These are phyloP conservation scores for Sciurus vulgaris DNA, from an alignment of 2,797 vertebrate genomes.

Conservation along the genomic window DNA sequence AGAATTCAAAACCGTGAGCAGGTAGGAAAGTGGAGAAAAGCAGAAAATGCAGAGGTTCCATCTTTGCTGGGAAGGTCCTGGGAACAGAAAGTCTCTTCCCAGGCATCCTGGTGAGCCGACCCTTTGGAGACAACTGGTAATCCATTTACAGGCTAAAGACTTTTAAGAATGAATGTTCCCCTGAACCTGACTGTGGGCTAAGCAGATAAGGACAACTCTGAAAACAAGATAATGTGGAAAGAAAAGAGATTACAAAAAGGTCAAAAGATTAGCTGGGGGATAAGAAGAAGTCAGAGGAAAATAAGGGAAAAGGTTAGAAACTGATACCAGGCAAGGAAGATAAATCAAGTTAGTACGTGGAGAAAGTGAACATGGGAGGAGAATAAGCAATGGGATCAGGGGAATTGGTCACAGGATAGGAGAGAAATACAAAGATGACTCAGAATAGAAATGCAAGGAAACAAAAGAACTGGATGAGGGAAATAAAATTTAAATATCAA, in stretches of 20 bases:
- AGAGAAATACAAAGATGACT: conserved; percentile 48
- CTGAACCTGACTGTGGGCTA: conserved; percentile 73
- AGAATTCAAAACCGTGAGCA: not conserved
- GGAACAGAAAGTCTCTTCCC: not conserved
- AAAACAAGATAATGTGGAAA: conserved; percentile 82
- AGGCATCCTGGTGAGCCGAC: not conserved
- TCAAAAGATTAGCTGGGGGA: conserved; percentile 81
- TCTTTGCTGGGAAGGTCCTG: not conserved
- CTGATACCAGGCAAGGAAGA: conserved; percentile 65
- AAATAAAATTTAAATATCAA: conserved; percentile 66
- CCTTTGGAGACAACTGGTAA: conserved; percentile 76
- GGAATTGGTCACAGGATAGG: not conserved
- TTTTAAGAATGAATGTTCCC: conserved; percentile 70
- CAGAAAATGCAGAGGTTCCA: not conserved
- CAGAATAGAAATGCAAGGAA: conserved; percentile 55
- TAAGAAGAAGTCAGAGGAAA: conserved; percentile 74
- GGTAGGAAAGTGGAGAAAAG: not conserved
- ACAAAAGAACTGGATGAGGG: not conserved
- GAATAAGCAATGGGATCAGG: conserved; percentile 70
- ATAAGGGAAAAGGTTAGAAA: conserved; percentile 79
- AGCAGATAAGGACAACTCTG: conserved; percentile 78
- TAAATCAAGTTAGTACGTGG: conserved; percentile 73
- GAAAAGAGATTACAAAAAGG: conserved; percentile 84
- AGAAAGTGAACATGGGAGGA: conserved; percentile 4
- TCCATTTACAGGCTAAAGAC: conserved; percentile 74